Evolutionary conservation across 2,888 invertebrate genomes (phyloP).

Genomic region (Andrena dorsata): DNA sequence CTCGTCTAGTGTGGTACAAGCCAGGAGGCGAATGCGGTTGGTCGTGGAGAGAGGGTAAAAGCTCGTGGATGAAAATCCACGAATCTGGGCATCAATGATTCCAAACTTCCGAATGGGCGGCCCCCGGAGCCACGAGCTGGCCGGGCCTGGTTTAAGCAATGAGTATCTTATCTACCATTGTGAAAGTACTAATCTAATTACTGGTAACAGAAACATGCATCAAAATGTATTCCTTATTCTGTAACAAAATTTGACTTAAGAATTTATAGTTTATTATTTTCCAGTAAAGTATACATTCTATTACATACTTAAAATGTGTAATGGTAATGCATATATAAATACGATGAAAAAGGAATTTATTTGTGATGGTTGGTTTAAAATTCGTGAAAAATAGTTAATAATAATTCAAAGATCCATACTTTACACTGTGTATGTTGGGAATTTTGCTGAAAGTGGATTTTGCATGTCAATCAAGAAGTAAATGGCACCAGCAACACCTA

Average conservation of each 20-base stretch:
- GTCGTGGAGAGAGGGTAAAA: no score
- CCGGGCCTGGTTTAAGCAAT: no score
- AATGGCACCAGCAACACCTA: conserved; percentile 90
- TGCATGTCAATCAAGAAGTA: conserved; percentile 91
- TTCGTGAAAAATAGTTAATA: not conserved
- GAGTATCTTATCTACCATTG: no score
- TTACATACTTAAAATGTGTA: conserved; percentile 5
- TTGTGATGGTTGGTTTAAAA: not conserved
- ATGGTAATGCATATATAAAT: not conserved
- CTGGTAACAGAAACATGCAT: no score
- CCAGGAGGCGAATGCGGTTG: no score
- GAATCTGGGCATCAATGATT: no score
- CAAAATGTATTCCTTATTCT: not conserved
- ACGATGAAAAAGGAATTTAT: not conserved
- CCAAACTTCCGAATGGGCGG: no score
- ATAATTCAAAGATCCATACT: not conserved
- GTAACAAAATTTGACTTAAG: not conserved
- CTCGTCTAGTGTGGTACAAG: no score
- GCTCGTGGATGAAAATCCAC: no score
- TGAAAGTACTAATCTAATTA: no score
- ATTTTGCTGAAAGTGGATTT: conserved; percentile 88
- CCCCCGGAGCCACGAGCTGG: no score
- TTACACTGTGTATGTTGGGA: conserved; percentile 90
- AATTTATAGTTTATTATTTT: not conserved
- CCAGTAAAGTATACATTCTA: conserved; percentile 9